Evolutionary conservation across 1,140 invertebrate species (phyloP), one percentile per base, ranked within the genome.

Genomic region (Calliphora vicina): DNA sequence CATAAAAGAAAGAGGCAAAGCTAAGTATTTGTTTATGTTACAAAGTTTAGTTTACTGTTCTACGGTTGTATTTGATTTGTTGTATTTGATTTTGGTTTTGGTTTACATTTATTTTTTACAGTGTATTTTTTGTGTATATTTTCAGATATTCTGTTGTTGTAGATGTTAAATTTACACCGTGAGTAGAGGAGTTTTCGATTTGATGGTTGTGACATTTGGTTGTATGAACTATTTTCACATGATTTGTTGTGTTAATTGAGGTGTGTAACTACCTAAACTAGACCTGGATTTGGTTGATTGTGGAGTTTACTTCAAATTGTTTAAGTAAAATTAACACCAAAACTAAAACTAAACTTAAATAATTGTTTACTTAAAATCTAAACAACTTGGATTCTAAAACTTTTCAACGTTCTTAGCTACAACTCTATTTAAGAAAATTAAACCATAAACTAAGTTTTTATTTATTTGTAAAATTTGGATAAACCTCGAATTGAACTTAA

Each of bases 21-120:
- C 61, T 67, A 67, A n/a, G n/a, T n/a, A n/a, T 5, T 35, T 35
- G 35, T 57, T 57, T 57, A 57, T 67, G 61, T 67, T 67, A 67
- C 61, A 67, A 67, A 67, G 61, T 67, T 67, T 67, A 45, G 57
- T 67, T 67, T 67, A 67, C n/a, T 67, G 61, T 67, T n/a, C 50
- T 57, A 57, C 50, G 50, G 50, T n/a, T n/a, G n/a, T n/a, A n/a
- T n/a, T n/a, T n/a, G n/a, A 17, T 57, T 67, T 50, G 45, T 50
- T 50, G 17, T n/a, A n/a, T n/a, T n/a, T 67, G 61, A 25, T 67
- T 0, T 57, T 23, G 23, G 61, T 25, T 23, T 25, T 67, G 4
- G 45, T 50, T 50, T n/a, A n/a, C n/a, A n/a, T n/a, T n/a, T 35
- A 35, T 23, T 25, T 67, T 67, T 67, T 67, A 67, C 61, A 67